Evolutionary conservation across 2,113 vertebrate genomes (phyloP), one percentile per base, ranked within the genome.

Genomic region (Podarcis raffonei): DNA sequence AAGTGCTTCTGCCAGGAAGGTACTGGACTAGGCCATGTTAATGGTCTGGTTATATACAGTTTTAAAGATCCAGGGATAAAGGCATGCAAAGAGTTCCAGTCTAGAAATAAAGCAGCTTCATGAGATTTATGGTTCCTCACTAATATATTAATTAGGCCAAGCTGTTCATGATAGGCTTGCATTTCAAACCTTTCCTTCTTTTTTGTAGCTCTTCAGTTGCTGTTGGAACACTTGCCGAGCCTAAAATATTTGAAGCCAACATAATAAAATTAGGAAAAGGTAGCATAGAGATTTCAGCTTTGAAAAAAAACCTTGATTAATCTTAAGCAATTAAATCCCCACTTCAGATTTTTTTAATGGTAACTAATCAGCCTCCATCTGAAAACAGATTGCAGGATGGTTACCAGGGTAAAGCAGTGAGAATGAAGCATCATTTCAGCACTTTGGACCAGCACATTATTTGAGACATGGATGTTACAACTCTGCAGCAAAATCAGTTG

Each of bases 401-500:
- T 81, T 59, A 62, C 53, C 79, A 81, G 62, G n/a, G 57, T 65
- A 59, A 62, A 81, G 35, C 32, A 62, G 16, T 59, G 78, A 62
- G 6, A 3, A 13, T 37, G 30, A 32, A 35, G 20, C 32, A 32
- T 81, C 15, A 25, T 62, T 39, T 77, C 62, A 69, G 76, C 69
- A 30, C 65, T 89, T 53, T 87, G 83, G 72, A 74, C 77, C 62
- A 0, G 3, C 75, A 71, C 30, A 80, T 84, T 0, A 1, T 22
- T 42, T 85, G 35, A 30, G 78, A 92, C 27, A 78, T 23, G 81
- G 69, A 30, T 23, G 25, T 90, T 18, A 35, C 69, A 83, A 42
- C 62, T 84, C 82, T 83, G 90, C 37, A 84, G 6, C 12, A 9
- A 6, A 87, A 1, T 81, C 89, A 89, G 72, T 75, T 89, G 66